These are phyloP conservation scores for Epicampocera succincta DNA, from an alignment of 2,888 invertebrate genomes.

Conservation along the genomic window DNA sequence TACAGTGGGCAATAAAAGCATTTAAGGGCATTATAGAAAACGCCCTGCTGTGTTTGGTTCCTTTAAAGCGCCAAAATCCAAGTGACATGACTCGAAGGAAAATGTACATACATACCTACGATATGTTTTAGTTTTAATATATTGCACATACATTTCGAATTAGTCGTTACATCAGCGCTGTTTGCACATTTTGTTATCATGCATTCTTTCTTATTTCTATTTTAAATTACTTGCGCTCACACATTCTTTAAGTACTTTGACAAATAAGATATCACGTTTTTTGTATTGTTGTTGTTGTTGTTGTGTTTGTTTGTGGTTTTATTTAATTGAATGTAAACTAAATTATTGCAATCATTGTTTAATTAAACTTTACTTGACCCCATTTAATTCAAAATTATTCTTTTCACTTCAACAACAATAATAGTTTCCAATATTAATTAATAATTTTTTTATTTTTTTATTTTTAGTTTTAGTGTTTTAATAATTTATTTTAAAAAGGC, in stretches of 20 bases:
- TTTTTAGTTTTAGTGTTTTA: no score
- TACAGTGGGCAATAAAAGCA: no score
- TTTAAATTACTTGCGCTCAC: neutral
- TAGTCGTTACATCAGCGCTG: no score
- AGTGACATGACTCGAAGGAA: no score
- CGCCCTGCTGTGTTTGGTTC: no score
- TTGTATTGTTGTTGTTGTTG: neutral
- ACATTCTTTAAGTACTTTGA: neutral
- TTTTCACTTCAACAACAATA: neutral
- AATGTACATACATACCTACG: no score
- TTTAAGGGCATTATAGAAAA: no score
- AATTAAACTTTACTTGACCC: constrained; percentile 57
- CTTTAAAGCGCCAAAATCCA: no score
- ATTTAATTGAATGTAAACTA: neutral
- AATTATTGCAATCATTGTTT: constrained; percentile 26
- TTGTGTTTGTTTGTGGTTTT: neutral
- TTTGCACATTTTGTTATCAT: neutral
- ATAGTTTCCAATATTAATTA: constrained; percentile 31
- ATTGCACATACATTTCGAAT: no score
- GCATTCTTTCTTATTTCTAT: neutral
- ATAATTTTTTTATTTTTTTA: no score
- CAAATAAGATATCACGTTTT: constrained; percentile 14
- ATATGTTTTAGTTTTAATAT: no score
- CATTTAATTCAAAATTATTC: constrained; percentile 11
- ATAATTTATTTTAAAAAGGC: constrained; percentile 7